A percentile compares a stretch with the other conserved stretches of the same genome.
These are phyloP conservation scores for Callosobruchus maculatus DNA, from an alignment of 2,888 invertebrate genomes.

Conservation along the genomic window DNA sequence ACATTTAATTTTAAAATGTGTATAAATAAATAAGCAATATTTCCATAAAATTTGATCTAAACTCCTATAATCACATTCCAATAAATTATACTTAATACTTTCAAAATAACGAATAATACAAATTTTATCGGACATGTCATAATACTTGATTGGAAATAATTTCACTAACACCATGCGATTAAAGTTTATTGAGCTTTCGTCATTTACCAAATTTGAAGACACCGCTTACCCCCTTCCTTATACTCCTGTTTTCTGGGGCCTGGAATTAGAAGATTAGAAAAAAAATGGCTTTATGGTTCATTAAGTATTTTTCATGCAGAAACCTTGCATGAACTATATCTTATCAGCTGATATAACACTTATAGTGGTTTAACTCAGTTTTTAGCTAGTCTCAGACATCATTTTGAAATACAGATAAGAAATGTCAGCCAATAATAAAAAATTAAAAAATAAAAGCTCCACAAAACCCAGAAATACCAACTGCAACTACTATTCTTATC, in stretches of 20 bases:
- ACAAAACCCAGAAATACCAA: too few species aligned
- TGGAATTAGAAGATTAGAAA: constrained; percentile 44
- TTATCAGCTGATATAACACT: too few species aligned
- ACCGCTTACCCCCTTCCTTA: constrained; percentile 59
- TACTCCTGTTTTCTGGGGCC: constrained; percentile 61
- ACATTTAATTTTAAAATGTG: not conserved
- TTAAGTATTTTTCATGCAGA: too few species aligned
- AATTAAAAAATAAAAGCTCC: too few species aligned
- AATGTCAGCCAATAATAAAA: too few species aligned
- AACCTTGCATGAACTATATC: too few species aligned
- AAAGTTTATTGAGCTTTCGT: constrained; percentile 27
- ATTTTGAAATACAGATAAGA: too few species aligned
- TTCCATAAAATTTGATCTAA: not conserved
- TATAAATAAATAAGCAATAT: not conserved
- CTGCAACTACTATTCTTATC: too few species aligned
- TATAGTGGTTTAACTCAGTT: too few species aligned
- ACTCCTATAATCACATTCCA: not conserved
- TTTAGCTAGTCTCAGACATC: too few species aligned
- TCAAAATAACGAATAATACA: not conserved
- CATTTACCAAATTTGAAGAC: constrained; percentile 66
- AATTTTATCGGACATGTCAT: not conserved
- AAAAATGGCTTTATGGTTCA: too few species aligned
- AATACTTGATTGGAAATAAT: not conserved
- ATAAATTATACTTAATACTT: not conserved
- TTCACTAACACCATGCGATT: not conserved